Base-by-base conservation (phyloP, 2,888 invertebrate genomes). In the Chymomyza amoena region DNA sequence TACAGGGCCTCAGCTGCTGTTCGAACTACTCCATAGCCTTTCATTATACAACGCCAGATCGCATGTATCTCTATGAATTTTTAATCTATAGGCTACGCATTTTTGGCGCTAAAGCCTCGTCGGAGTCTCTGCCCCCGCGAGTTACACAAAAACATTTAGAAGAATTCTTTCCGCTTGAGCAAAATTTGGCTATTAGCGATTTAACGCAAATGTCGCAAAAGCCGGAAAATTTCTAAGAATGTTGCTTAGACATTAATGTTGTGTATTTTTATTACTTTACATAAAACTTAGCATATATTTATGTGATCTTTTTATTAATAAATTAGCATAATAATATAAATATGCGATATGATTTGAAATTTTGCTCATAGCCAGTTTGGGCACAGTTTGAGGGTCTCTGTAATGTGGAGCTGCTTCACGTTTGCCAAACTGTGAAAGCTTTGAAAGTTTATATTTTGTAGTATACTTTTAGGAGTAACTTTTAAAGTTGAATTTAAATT, bases 11-110 rank as follows among this genome's bases (percentile, higher is more conserved):
- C 76, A 95, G 96, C 81, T 98, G 98, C 90, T 98, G 98, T 90
- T 97, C 97, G 0, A 98, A 99, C 90, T 96, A 96, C 91, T 98
- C 99, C 0, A 94, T 99, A 10, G 96, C 98, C 0, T 98, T 99
- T 93, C 99, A 99, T 92, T 98, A 99, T 92, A 96, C 98, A 0
- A 93, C 93, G 6, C 97, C 98, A 0, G 95, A 97, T 86, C 94
- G 96, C 91, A 98, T 99, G 97, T 98, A 98, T 90, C 96, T 97
- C 2, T 91, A 98, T 70, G 98, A 99, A 89, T 99, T 98, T 92
- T 92, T 99, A 66, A 95, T 99, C 80, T 99, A 99, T 92, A 97
- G 98, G 89, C 93, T 99, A 70, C 93, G 96, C 69, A 97, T 95
- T 0, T 96, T 94, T 88, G 95, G 95, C 36, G 7, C 56, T 9